Evolutionary conservation across 2,888 invertebrate genomes (phyloP), one percentile per base, ranked within the genome.

Genomic region (Drosophila birchii): DNA sequence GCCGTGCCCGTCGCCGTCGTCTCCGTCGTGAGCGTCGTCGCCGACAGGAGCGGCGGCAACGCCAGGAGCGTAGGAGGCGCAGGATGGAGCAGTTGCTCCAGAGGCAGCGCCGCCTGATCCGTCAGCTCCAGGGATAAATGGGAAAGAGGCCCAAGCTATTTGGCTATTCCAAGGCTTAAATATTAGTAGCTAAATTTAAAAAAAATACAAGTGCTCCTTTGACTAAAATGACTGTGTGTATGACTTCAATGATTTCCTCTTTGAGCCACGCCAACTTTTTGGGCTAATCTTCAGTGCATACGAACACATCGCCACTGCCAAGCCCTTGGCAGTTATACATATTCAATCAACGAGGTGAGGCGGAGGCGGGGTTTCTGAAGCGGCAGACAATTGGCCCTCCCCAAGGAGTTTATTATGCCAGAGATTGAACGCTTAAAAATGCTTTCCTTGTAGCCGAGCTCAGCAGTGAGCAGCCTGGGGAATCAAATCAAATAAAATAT

Each of bases 401-500:
- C 89, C 72, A 83, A 81, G 83, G 89, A 89, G 78, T 86, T 77
- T 78, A 86, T 88, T 89, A 78, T 88, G 77, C 78, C 76, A 75
- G 64, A 72, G 86, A 82, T 78, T 76, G 75, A 61, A 78, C 78
- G 89, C 79, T 82, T 80, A 90, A 91, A 90, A 91, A 91, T 83
- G 88, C 81, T 91, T 90, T 89, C 76, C 88, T 86, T 90, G 91
- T 89, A 78, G 71, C 75, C 44, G 47, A 58, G 72, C 73, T 47
- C 69, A 36, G 53, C 67, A 66, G 73, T 76, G 69, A 78, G 55
- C 58, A 51, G 49, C 38, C 62, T 18, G 78, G 76, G 79, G 76
- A 89, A 78, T 87, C 79, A 89, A 91, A 90, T 91, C 90, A 88
- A 90, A 91, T 91, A 90, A 91, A 90, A 91, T 91, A 91, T 91